Evolutionary conservation across 2,797 vertebrate species (phyloP), one percentile per base, ranked within the genome.

Genomic region (Sebastiscus tertius): DNA sequence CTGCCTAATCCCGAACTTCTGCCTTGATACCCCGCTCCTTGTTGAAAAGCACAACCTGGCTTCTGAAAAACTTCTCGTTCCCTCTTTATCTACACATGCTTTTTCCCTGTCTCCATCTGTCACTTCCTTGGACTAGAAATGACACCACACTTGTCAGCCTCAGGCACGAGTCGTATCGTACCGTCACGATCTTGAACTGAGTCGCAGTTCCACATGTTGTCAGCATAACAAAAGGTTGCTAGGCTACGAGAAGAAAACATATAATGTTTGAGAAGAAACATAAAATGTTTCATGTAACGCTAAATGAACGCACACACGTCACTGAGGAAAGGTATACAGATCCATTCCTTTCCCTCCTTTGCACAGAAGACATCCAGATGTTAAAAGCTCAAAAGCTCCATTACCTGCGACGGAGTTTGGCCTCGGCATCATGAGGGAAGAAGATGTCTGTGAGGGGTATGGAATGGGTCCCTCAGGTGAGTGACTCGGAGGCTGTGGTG

Each of bases 321-420:
- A 54, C 42, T 39, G 33, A 29, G 46, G 61, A 77, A 52, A 67
- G 11, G 24, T 42, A 62, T 14, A 69, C 46, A 75, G 9, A 79
- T 18, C 0, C 42, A 27, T 68, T 26, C 42, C 16, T 24, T 20
- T n/a, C 2, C 26, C 27, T 54, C 34, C 7, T 61, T 24, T 55
- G 12, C 61, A 66, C 33, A 79, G 33, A 65, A 63, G 52, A 77
- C 2, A 56, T 39, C 52, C 67, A 77, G 58, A 85, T 86, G 67
- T 79, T 4, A 20, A 74, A 27, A 62, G 11, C 46, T 78, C 10
- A 54, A 68, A 55, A 27, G 5, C 1, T 67, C 5, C 61, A 94
- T 95, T 96, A 99, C 99, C 99, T 96, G 99, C 99, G 39, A 99
- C 99, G 0, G 99, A 99, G 96, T 99, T 99, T 36, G 99, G 99